Evolutionary conservation across 2,888 invertebrate genomes (phyloP).

Genomic region (Himalopsyche anomala): DNA sequence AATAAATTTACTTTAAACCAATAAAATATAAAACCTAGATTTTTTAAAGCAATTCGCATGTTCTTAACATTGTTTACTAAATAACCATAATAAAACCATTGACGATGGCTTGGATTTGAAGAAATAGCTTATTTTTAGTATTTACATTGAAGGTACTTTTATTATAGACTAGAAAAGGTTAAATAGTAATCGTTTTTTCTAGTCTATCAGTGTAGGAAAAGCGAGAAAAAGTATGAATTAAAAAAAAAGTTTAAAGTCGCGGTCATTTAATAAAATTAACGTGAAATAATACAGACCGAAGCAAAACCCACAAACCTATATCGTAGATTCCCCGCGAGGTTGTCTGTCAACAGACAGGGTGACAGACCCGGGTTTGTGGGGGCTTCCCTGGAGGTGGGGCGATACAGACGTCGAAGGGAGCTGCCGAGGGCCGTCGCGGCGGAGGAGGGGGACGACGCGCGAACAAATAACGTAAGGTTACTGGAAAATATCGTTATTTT

Average conservation of each 20-base stretch:
- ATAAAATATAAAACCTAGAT: too few relatives aligned
- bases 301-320: slow-evolving; percentile 42
- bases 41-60: too few relatives aligned
- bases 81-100: too few relatives aligned
- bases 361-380: not conserved
- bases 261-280: not conserved
- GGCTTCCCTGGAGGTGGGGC: not conserved
- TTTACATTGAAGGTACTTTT: too few relatives aligned
- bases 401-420: slow-evolving; percentile 8
- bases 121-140: too few relatives aligned
- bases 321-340: slow-evolving; percentile 22
- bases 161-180: too few relatives aligned
- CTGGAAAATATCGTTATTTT: slow-evolving; percentile 30
- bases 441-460: not conserved
- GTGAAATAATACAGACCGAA: slow-evolving; percentile 2
- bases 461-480: slow-evolving; percentile 36
- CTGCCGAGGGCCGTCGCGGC: not conserved
- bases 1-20: too few relatives aligned
- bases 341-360: slow-evolving; percentile 35
- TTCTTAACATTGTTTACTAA: too few relatives aligned
- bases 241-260: not conserved
- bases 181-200: too few relatives aligned
- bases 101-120: too few relatives aligned
- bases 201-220: too few relatives aligned
- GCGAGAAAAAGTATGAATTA: not conserved